These are phyloP conservation scores for Tachyglossus aculeatus DNA, from an alignment of 2,797 vertebrate species.

Conservation along the genomic window DNA sequence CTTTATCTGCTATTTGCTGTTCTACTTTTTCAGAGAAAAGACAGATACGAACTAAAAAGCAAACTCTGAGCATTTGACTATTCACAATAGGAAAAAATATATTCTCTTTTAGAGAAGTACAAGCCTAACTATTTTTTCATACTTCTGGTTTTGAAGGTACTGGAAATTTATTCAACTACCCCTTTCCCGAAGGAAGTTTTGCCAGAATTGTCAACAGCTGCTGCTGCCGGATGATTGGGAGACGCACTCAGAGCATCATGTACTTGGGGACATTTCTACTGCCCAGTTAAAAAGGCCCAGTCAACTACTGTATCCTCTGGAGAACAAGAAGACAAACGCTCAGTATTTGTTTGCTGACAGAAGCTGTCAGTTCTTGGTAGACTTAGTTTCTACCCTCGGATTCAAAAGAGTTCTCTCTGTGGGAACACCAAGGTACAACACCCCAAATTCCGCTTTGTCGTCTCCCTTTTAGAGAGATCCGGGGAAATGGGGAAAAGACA, in stretches of 20 bases:
- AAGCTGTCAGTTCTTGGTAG: slow-evolving; percentile 86
- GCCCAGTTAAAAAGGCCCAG: slow-evolving; percentile 84
- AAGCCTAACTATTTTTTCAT: neutral
- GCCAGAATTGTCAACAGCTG: slow-evolving; percentile 86
- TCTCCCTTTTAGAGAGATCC: too few relatives aligned
- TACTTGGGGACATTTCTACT: slow-evolving; percentile 66
- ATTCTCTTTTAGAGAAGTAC: neutral
- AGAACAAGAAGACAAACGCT: slow-evolving; percentile 95
- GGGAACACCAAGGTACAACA: slow-evolving; percentile 89
- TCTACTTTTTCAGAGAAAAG: slow-evolving; percentile 5
- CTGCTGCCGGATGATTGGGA: slow-evolving; percentile 79
- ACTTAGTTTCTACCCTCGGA: slow-evolving; percentile 78
- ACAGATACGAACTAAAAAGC: too few relatives aligned
- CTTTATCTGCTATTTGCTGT: slow-evolving; percentile 9
- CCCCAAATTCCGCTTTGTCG: neutral
- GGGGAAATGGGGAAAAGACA: too few relatives aligned
- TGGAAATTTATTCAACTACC: slow-evolving; percentile 77
- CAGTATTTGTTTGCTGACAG: slow-evolving; percentile 93
- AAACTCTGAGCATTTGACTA: slow-evolving; percentile 7
- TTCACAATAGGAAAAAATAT: slow-evolving; percentile 18
- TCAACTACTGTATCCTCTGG: slow-evolving; percentile 82
- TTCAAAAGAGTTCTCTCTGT: slow-evolving; percentile 88
- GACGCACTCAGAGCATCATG: slow-evolving; percentile 74
- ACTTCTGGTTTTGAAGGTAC: slow-evolving; percentile 75
- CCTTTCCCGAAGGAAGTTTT: slow-evolving; percentile 81